Conservation (phyloP, 1,140 invertebrate species). For the Musca domestica region DNA sequence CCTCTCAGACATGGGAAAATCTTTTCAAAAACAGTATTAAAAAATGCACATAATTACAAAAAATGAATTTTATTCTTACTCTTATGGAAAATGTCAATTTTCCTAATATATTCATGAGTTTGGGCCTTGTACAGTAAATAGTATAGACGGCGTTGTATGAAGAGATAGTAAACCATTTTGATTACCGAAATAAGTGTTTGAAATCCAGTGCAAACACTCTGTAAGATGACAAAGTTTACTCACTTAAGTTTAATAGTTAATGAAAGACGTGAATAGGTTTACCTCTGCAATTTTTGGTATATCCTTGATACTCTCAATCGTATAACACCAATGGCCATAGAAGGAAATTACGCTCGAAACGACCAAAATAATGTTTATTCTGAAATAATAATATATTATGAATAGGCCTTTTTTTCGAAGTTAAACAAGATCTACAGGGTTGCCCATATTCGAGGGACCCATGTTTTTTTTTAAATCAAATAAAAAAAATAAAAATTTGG, state of each 20-base stretch:
- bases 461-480: too few relatives aligned
- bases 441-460: too few relatives aligned
- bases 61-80: conserved; percentile 24
- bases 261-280: not conserved
- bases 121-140: conserved; percentile 31
- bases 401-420: too few relatives aligned
- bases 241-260: not conserved
- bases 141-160: conserved; percentile 34
- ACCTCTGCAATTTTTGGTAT: conserved; percentile 38
- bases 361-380: conserved; percentile 32
- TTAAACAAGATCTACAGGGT: too few relatives aligned
- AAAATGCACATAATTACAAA: not conserved
- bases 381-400: conserved; percentile 7
- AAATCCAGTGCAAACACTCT: conserved; percentile 38
- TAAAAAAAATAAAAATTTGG: too few relatives aligned
- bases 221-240: not conserved
- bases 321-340: conserved; percentile 41
- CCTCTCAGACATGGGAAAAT: conserved; percentile 29
- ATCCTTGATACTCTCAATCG: conserved; percentile 32
- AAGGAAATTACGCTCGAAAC: conserved; percentile 33
- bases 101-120: conserved; percentile 34
- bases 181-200: conserved; percentile 37
- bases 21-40: conserved; percentile 23
- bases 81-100: conserved; percentile 39
- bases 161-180: conserved; percentile 42